A percentile compares a stretch with the other conserved stretches of the same genome.
Conservation (phyloP, 1,140 invertebrate species). For the Eciton burchellii region DNA sequence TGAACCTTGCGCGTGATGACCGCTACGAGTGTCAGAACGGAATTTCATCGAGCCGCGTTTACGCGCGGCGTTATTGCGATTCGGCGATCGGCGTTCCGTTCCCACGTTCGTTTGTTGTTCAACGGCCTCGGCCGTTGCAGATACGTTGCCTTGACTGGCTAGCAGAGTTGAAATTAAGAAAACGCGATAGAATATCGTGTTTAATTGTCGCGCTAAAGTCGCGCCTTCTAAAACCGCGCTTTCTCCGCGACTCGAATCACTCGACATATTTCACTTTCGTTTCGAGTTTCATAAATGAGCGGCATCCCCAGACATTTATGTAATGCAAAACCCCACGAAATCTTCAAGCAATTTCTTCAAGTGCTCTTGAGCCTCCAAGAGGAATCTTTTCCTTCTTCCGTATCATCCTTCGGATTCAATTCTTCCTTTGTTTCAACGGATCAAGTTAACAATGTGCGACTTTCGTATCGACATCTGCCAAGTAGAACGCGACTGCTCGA, state of each 20-base stretch:
- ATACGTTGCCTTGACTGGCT: background rate
- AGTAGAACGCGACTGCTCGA: background rate
- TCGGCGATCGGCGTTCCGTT: background rate
- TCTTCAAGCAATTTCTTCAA: too few species aligned
- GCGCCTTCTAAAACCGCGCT: background rate
- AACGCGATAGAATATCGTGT: background rate
- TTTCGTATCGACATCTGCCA: background rate
- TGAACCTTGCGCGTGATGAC: conserved; percentile 30
- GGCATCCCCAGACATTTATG: background rate
- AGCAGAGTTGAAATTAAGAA: background rate
- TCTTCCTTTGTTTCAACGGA: background rate
- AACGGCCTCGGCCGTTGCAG: background rate
- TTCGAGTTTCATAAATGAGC: too few species aligned
- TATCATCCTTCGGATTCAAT: background rate
- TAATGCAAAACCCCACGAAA: too few species aligned
- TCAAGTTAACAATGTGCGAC: background rate
- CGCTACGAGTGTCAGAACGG: conserved; percentile 29
- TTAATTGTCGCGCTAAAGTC: background rate
- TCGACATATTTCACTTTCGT: background rate
- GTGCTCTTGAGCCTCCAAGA: too few species aligned
- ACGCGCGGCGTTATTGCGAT: background rate
- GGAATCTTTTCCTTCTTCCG: background rate
- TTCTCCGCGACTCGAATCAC: background rate
- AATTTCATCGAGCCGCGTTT: conserved; percentile 18
- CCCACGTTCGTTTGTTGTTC: too few species aligned